Conservation (phyloP, 37 sponge, comb jelly and placozoan genomes). For the Tethya wilhelma region DNA sequence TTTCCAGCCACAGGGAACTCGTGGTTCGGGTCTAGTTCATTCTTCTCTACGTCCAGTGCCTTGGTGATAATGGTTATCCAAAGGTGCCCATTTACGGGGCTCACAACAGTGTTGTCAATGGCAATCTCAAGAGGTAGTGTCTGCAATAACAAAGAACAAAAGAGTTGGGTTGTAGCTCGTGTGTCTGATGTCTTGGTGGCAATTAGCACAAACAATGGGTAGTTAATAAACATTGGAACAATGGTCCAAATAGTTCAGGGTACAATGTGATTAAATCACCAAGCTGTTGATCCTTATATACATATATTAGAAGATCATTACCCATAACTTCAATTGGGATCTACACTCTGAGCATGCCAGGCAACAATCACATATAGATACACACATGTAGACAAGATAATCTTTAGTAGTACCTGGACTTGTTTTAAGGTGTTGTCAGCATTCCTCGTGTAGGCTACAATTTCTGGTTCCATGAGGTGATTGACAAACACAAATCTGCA, state of each 20-base stretch:
- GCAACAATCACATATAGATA: too few relatives aligned
- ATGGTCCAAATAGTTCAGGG: too few relatives aligned
- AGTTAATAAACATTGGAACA: too few relatives aligned
- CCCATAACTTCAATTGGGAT: too few relatives aligned
- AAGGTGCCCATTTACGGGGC: conserved; percentile 35
- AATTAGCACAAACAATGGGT: too few relatives aligned
- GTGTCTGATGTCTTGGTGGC: too few relatives aligned
- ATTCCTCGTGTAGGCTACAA: conserved; percentile 21
- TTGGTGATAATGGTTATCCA: conserved; percentile 18
- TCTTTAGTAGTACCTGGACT: conserved; percentile 36
- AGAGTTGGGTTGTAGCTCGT: too few relatives aligned
- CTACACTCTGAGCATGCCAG: too few relatives aligned
- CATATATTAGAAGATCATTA: too few relatives aligned
- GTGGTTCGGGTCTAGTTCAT: not conserved
- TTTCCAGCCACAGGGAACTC: not conserved
- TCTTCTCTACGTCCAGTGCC: not conserved
- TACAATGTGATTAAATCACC: too few relatives aligned
- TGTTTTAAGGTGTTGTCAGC: conserved; percentile 21
- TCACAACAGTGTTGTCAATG: conserved; percentile 26
- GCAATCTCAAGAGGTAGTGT: conserved; percentile 9
- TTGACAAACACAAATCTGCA: conserved; percentile 44
- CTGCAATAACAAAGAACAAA: too few relatives aligned
- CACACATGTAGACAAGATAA: too few relatives aligned
- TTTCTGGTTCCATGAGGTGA: not conserved
- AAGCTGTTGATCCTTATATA: not conserved